These are phyloP conservation scores for Pipistrellus nathusii DNA, from an alignment of 2,797 vertebrate genomes.

Conservation along the genomic window DNA sequence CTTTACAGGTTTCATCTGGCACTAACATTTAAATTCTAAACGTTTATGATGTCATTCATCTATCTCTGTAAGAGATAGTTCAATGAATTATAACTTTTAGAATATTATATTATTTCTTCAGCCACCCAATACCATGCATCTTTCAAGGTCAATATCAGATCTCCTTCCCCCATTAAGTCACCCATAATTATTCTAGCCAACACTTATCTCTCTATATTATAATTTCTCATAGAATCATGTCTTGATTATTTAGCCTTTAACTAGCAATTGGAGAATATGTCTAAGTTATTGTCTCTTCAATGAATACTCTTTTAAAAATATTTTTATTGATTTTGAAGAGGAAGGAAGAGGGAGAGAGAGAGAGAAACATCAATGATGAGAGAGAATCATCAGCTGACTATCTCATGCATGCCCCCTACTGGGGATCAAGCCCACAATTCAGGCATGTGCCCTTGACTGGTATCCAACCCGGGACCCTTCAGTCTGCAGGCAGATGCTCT, in stretches of 20 bases:
- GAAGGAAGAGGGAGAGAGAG: neutral
- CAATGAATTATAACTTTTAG: neutral
- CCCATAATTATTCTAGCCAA: neutral
- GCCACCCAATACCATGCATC: neutral
- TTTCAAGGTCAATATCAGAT: neutral
- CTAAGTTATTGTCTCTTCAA: neutral
- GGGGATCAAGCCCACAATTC: neutral
- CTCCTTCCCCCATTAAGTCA: neutral
- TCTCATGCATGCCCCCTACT: neutral
- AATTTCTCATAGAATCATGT: neutral
- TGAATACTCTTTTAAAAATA: neutral
- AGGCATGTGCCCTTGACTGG: neutral
- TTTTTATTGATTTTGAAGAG: neutral
- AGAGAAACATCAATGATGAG: neutral
- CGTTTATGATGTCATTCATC: neutral
- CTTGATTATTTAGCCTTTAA: slow-evolving; percentile 13
- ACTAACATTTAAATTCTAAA: slow-evolving; percentile 41
- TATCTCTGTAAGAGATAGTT: neutral
- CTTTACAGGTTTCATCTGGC: neutral
- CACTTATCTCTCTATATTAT: neutral
- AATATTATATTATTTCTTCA: neutral
- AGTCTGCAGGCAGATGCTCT: neutral
- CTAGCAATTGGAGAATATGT: neutral
- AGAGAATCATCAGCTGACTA: neutral
- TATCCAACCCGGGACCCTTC: neutral